These are phyloP conservation scores for Polypedilum vanderplanki DNA, from an alignment of 1,140 invertebrate species.

Conservation along the genomic window DNA sequence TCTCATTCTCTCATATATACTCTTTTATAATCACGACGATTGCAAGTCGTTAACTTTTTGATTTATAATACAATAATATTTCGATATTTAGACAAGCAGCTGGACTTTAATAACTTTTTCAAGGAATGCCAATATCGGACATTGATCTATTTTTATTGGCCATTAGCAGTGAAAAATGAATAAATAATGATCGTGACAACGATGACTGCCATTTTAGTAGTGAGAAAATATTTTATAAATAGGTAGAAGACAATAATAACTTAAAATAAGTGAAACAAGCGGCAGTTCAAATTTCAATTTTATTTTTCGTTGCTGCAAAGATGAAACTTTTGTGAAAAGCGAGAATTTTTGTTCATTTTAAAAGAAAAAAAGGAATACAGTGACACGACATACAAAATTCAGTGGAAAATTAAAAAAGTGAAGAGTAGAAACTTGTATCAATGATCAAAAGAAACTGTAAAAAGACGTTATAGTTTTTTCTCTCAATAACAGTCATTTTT, in stretches of 20 bases:
- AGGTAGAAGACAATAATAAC: neutral
- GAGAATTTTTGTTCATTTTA: neutral
- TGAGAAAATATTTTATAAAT: slow-evolving; percentile 2
- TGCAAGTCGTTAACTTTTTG: neutral
- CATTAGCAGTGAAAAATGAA: neutral
- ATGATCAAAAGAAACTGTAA: too few species aligned
- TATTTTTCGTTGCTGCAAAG: too few species aligned
- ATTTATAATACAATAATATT: neutral
- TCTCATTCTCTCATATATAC: too few species aligned
- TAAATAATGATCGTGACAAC: neutral
- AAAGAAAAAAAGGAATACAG: neutral
- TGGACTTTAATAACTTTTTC: neutral
- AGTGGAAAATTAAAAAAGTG: neutral
- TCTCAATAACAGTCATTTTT: neutral
- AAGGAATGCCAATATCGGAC: neutral
- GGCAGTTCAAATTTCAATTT: neutral
- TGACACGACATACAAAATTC: neutral
- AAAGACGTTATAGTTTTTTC: neutral
- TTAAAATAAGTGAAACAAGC: slow-evolving; percentile 2
- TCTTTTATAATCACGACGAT: too few species aligned
- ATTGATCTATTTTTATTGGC: neutral
- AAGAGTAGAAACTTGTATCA: neutral
- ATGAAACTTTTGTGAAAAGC: neutral
- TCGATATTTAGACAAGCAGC: neutral
- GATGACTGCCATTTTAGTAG: neutral